phyloP scores from a whole-genome alignment of 2,113 vertebrate genomes.

The cat (Felis catus) region F.catus_Fca126_mat1.0 CM031416.1:30544001-30544500 shows the following conservation, averaged over 20 bases:
- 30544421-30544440: background rate
- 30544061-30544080: background rate
- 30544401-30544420: background rate
- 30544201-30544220: background rate
- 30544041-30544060: background rate
- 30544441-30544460: background rate
- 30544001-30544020: background rate
- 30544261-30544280: background rate
- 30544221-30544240: background rate
- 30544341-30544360: slow-evolving; percentile 18
- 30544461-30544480: background rate
- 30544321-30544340: background rate
- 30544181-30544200: background rate
- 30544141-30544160: background rate
- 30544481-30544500: background rate
- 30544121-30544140: background rate
- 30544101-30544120: background rate
- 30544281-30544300: background rate
- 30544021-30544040: background rate
- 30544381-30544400: background rate
- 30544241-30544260: background rate
- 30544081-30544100: background rate
- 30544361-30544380: background rate
- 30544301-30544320: background rate
- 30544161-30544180: background rate